phyloP scores from a whole-genome alignment of 2,888 invertebrate genomes.

The Anaspis maculata region DNA sequence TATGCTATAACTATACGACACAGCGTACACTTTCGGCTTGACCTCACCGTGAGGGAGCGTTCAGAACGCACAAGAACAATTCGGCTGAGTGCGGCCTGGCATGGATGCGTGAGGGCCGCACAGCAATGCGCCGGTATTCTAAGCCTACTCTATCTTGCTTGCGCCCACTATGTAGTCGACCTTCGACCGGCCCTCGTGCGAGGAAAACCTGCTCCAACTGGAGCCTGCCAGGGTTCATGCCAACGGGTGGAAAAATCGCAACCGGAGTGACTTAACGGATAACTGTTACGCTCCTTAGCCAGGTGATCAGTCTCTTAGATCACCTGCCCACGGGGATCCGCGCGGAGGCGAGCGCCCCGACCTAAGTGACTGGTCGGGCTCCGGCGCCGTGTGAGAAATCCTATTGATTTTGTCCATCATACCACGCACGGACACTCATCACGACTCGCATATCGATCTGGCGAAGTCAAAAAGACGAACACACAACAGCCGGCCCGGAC shows the following conservation, averaged over 20 bases:
- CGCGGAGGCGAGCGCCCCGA: not conserved
- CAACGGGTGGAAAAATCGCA: not conserved
- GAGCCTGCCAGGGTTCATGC: slow-evolving; percentile 1
- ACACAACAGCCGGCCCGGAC: not conserved
- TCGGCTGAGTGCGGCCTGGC: too few relatives aligned
- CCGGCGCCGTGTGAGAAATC: not conserved
- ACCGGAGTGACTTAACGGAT: not conserved
- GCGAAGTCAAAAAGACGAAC: not conserved
- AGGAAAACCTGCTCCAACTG: not conserved
- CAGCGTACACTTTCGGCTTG: not conserved
- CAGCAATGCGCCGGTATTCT: too few relatives aligned
- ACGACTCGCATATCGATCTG: not conserved
- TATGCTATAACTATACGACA: too few relatives aligned
- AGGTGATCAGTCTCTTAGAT: not conserved
- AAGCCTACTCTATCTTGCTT: not conserved
- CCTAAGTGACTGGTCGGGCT: not conserved
- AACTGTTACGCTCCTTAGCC: not conserved
- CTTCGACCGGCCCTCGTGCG: not conserved
- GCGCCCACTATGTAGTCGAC: not conserved
- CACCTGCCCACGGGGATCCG: not conserved
- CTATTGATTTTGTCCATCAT: not conserved
- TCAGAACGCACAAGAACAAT: not conserved
- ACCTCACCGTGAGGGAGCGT: not conserved
- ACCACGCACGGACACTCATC: not conserved
- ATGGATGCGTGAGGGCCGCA: too few relatives aligned